phyloP scores from a whole-genome alignment of 2,888 invertebrate genomes.

The Thereva unica region DNA sequence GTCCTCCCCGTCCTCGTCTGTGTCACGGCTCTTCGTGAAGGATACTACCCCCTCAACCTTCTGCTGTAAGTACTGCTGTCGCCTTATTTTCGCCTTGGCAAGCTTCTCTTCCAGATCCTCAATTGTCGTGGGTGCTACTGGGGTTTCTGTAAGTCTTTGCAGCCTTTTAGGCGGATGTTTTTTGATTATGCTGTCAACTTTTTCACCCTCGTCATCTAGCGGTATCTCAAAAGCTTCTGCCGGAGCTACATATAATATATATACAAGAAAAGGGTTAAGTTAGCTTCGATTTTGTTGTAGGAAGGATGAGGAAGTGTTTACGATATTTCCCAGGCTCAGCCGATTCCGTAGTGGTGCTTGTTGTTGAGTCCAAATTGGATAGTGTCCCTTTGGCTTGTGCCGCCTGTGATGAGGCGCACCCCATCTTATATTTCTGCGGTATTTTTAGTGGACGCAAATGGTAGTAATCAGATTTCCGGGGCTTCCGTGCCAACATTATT shows the following conservation, averaged over 20 bases:
- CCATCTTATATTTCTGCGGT: slow-evolving; percentile 43
- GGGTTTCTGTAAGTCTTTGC: slow-evolving; percentile 66
- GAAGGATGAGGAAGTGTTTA: slow-evolving; percentile 40
- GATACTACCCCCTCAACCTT: slow-evolving; percentile 45
- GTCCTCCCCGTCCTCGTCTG: neutral
- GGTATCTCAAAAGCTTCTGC: slow-evolving; percentile 68
- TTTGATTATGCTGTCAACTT: slow-evolving; percentile 58
- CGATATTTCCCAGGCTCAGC: slow-evolving; percentile 42
- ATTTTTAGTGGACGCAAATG: slow-evolving; percentile 35
- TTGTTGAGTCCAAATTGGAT: neutral
- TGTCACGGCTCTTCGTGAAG: slow-evolving; percentile 4
- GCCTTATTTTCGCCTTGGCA: slow-evolving; percentile 72
- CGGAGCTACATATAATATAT: slow-evolving; percentile 48
- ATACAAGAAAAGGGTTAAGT: slow-evolving; percentile 4
- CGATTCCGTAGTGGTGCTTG: neutral
- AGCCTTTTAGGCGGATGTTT: slow-evolving; percentile 71
- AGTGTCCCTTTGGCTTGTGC: slow-evolving; percentile 8
- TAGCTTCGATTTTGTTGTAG: slow-evolving; percentile 1
- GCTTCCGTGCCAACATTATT: slow-evolving; percentile 40
- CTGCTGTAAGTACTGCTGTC: slow-evolving; percentile 60
- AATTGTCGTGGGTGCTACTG: slow-evolving; percentile 62
- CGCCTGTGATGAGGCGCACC: slow-evolving; percentile 46
- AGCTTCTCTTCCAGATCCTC: slow-evolving; percentile 71
- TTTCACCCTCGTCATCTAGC: slow-evolving; percentile 57
- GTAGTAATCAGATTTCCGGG: slow-evolving; percentile 44